Base-by-base conservation (phyloP, 2,113 vertebrate species). In the cattle (Bos taurus) region DNA sequence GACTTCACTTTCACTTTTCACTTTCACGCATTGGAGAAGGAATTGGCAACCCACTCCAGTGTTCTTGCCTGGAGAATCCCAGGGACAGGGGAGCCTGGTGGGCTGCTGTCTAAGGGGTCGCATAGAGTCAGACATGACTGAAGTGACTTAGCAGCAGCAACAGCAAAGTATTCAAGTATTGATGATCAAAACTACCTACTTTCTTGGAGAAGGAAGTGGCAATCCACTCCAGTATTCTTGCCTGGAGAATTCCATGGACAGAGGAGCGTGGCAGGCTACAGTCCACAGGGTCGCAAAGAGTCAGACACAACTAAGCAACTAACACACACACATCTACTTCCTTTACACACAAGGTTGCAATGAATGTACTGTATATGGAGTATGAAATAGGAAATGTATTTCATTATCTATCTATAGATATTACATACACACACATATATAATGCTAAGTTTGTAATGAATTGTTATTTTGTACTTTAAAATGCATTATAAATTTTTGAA, bases 381-480 rank as follows among this genome's bases (percentile, higher is more conserved):
- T 90, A 90, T 54, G 5, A 92, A 52, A 57, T 57, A 83, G n/a
- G 13, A 12, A 54, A 36, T 80, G 50, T 43, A 90, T 89, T 77
- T 17, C 8, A 19, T 83, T 71, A 59, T 59, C 30, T 83, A 9
- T 67, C 62, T 84, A 84, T 52, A 74, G 52, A 90, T 40, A 74
- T 36, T 52, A 83, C 7, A 40, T 11, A 28, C 5, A 30, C 5
- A 56, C 0, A 77, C 2, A 64, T 17, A 56, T 54, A 7, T 56
- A 78, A 92, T 0, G 67, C 8, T 6, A 84, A 95, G 23, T 30
- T 60, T 48, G 36, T 62, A 56, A 85, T 77, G 64, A 82, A 59
- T 67, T 94, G 13, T 25, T 82, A 71, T 59, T 87, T 92, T 77
- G 50, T 59, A 26, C 23, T 89, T 96, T 90, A 59, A 97, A 92